These are phyloP conservation scores for Cherax quadricarinatus DNA, from an alignment of 1,140 invertebrate genomes.

Conservation along the genomic window DNA sequence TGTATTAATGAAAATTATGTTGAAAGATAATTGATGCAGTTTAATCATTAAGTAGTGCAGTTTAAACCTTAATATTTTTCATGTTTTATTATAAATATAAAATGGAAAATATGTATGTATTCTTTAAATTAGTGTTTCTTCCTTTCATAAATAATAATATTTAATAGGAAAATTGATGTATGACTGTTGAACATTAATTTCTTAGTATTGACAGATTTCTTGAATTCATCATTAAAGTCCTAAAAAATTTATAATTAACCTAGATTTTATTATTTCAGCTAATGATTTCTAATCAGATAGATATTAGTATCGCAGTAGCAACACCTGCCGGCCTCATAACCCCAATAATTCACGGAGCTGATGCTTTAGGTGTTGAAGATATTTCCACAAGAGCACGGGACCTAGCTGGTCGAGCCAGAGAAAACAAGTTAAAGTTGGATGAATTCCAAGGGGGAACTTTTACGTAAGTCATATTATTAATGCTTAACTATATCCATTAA, in stretches of 20 bases:
- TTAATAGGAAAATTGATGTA: not conserved
- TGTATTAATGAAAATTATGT: too few species aligned
- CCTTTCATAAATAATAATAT: too few species aligned
- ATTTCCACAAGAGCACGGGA: constrained; percentile 77
- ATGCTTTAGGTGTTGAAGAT: constrained; percentile 77
- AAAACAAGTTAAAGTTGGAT: constrained; percentile 82
- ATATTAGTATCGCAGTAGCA: constrained; percentile 83
- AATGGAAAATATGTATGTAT: not conserved
- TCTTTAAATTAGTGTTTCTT: not conserved
- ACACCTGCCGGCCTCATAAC: constrained; percentile 84
- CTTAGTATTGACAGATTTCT: too few species aligned
- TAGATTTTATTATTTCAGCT: constrained; percentile 69
- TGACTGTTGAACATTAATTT: not conserved
- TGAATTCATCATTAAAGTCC: too few species aligned
- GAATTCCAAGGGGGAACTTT: constrained; percentile 82
- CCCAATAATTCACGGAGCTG: constrained; percentile 82
- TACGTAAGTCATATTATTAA: constrained; percentile 73
- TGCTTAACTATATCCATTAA: not conserved
- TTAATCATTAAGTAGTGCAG: too few species aligned
- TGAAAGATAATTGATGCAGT: too few species aligned
- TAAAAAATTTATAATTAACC: not conserved
- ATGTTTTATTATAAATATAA: not conserved
- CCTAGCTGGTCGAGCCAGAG: constrained; percentile 80
- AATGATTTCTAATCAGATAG: constrained; percentile 76
- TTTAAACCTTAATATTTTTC: too few species aligned